phyloP scores from a whole-genome alignment of 1,140 invertebrate species.

The Anoplophora glabripennis region DNA sequence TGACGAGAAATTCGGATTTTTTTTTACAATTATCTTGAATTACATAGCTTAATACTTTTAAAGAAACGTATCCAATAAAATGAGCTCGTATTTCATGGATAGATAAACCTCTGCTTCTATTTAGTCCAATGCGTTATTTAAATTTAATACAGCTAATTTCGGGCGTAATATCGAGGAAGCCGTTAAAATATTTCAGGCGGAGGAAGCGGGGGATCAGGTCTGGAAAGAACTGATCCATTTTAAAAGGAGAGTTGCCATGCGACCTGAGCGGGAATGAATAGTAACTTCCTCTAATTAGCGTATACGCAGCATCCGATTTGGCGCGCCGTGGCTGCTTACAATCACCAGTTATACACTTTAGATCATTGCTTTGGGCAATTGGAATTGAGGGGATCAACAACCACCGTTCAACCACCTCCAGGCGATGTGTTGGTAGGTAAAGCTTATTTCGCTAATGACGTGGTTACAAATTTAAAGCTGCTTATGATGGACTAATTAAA shows the following conservation, averaged over 20 bases:
- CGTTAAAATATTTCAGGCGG: no score
- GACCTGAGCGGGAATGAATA: constrained; percentile 23
- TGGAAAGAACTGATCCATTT: no score
- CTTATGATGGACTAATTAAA: not conserved
- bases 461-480: constrained; percentile 2
- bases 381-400: not conserved
- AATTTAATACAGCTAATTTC: no score
- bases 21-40: no score
- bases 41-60: no score
- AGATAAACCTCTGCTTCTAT: no score
- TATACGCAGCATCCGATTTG: constrained; percentile 31
- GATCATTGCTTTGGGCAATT: constrained; percentile 11
- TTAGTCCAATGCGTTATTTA: no score
- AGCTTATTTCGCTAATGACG: constrained; percentile 3
- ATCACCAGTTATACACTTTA: constrained; percentile 24
- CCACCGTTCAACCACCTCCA: not conserved
- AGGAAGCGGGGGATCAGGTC: no score
- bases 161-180: no score
- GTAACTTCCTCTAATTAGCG: constrained; percentile 33
- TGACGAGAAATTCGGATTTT: no score
- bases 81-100: no score
- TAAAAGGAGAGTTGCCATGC: constrained; percentile 21
- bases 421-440: not conserved
- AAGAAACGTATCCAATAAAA: no score
- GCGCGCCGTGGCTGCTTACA: constrained; percentile 22